phyloP scores from a whole-genome alignment of 2,113 vertebrate genomes.

The Gavia stellata region DNA sequence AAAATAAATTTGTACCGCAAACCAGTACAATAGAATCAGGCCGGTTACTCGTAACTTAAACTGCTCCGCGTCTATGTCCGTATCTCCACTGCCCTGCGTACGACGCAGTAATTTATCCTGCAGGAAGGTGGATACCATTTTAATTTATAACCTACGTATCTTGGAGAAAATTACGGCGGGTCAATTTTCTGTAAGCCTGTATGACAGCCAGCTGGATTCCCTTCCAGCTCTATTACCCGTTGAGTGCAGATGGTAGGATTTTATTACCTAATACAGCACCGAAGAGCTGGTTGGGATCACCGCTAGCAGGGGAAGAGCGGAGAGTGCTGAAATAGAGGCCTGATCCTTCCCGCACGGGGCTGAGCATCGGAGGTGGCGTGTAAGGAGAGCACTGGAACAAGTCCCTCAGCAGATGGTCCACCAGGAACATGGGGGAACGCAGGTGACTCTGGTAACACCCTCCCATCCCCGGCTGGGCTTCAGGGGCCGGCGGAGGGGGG shows the following conservation, averaged over 20 bases:
- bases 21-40: neutral
- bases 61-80: rapidly evolving
- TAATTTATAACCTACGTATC: neutral
- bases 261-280: conserved; percentile 51
- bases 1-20: neutral
- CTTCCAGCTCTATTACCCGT: neutral
- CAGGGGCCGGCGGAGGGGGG: neutral
- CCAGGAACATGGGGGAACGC: conserved; percentile 63
- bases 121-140: neutral
- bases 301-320: neutral
- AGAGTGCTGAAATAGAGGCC: conserved; percentile 44
- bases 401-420: conserved; percentile 62
- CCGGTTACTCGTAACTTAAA: neutral
- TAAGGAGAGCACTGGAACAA: conserved; percentile 67
- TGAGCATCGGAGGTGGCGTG: conserved; percentile 73
- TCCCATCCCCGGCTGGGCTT: neutral
- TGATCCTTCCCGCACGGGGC: conserved; percentile 70
- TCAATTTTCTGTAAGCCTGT: neutral
- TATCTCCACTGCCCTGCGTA: neutral
- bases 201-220: neutral
- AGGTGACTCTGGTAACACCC: conserved; percentile 67
- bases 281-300: neutral
- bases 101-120: neutral
- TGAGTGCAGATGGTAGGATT: no score
- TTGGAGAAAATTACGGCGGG: neutral